These are phyloP conservation scores for Riptortus pedestris DNA, from an alignment of 1,140 invertebrate genomes.

Conservation along the genomic window DNA sequence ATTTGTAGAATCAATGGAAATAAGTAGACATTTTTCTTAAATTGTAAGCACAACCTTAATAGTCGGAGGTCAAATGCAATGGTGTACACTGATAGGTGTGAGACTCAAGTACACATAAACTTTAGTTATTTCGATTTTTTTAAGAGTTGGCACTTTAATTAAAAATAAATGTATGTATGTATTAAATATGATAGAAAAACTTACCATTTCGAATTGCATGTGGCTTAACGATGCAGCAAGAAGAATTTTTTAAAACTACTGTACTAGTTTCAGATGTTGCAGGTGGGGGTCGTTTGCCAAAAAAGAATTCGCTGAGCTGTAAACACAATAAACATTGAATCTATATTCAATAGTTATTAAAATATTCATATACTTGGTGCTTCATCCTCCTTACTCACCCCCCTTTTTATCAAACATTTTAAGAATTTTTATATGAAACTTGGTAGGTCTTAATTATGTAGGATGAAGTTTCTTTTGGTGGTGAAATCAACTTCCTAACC, in stretches of 20 bases:
- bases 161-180: neutral
- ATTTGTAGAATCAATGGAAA: no score
- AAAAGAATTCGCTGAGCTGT: constrained; percentile 40
- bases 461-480: no score
- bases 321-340: constrained; percentile 29
- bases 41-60: no score
- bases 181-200: neutral
- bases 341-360: neutral
- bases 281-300: constrained; percentile 6
- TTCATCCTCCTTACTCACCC: neutral
- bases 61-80: no score
- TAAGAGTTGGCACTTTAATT: no score
- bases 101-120: no score
- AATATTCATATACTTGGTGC: neutral
- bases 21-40: no score
- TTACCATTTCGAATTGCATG: constrained; percentile 66
- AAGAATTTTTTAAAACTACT: constrained; percentile 49
- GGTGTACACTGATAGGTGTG: no score
- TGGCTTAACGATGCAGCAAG: constrained; percentile 85
- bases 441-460: no score
- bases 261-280: constrained; percentile 9
- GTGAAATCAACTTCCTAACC: no score
- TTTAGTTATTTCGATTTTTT: no score
- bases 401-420: neutral
- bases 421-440: no score